Evolutionary conservation across 2,888 invertebrate genomes (phyloP), one percentile per base, ranked within the genome.

Genomic region (Chymomyza caudatula): DNA sequence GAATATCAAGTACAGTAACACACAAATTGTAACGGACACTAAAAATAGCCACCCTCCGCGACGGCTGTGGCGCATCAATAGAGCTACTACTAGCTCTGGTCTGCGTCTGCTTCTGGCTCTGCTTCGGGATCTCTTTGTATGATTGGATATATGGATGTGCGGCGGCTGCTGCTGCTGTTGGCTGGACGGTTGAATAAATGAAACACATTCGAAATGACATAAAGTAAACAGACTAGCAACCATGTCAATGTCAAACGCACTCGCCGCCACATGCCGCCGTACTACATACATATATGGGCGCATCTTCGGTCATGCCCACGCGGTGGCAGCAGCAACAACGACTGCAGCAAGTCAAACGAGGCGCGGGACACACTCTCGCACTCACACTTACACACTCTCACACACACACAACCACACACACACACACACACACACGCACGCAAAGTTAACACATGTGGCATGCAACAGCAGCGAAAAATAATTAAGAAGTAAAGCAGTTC

Each of bases 31-130:
- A 85, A 76, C 81, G 85, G 88, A 78, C 87, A 88, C 88, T 88
- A 88, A 86, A 88, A 88, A 88, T 88, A 88, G 87, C 80, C 82
- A 87, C 87, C 87, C 88, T 85, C 77, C 78, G 37, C 63, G 54
- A 55, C 84, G 80, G 72, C 78, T 84, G 84, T 73, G 81, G 86
- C 78, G 73, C 84, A 84, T 83, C 84, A 80, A 83, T 72, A 69
- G 63, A n/a, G n/a, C n/a, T n/a, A n/a, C n/a, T n/a, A n/a, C n/a
- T n/a, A n/a, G n/a, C n/a, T n/a, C n/a, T n/a, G n/a, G n/a, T n/a
- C n/a, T n/a, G n/a, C n/a, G n/a, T n/a, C n/a, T n/a, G n/a, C n/a
- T n/a, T n/a, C 63, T 43, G 29, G 44, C 19, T 17, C 29, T 37
- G 29, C 11, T 37, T 4, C 11, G 4, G 29, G 29, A 37, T 37